Conservation (phyloP, 2,113 vertebrate species). For the Carettochelys insculpta region DNA sequence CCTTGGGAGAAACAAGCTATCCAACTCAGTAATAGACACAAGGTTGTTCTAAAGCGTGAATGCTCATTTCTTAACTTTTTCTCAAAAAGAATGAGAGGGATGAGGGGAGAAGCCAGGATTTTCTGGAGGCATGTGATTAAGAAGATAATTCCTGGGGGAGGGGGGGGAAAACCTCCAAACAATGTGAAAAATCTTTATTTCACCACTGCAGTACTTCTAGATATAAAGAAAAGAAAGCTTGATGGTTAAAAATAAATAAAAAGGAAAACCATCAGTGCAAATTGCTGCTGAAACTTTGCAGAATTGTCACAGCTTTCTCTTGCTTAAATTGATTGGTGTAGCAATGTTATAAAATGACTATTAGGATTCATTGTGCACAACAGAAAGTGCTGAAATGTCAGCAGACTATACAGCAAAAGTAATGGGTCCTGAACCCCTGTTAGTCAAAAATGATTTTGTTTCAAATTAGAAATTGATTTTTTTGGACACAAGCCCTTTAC, state of each 20-base stretch:
- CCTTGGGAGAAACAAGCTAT: conserved; percentile 60
- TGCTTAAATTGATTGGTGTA: conserved; percentile 79
- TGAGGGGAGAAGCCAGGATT: neutral
- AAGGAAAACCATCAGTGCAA: conserved; percentile 75
- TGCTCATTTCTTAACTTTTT: conserved; percentile 48
- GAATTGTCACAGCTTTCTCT: conserved; percentile 76
- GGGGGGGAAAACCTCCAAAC: conserved; percentile 36
- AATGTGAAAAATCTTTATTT: conserved; percentile 59
- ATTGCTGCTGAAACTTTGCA: conserved; percentile 75
- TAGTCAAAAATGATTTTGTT: conserved; percentile 86
- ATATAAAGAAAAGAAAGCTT: conserved; percentile 39
- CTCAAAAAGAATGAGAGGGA: conserved; percentile 19
- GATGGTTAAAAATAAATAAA: conserved; percentile 62
- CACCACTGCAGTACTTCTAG: conserved; percentile 18
- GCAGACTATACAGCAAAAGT: conserved; percentile 78
- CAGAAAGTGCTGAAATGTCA: conserved; percentile 81
- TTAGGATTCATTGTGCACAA: conserved; percentile 82
- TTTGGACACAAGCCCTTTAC: conserved; percentile 78
- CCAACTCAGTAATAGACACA: conserved; percentile 57
- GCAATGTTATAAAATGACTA: conserved; percentile 80
- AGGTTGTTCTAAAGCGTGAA: conserved; percentile 51
- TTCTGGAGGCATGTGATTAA: neutral
- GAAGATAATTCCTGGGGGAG: conserved; percentile 44
- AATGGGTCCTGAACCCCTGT: conserved; percentile 83
- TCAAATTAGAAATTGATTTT: conserved; percentile 89